phyloP scores from a whole-genome alignment of 2,113 vertebrate species.

The Pteronura brasiliensis region DNA sequence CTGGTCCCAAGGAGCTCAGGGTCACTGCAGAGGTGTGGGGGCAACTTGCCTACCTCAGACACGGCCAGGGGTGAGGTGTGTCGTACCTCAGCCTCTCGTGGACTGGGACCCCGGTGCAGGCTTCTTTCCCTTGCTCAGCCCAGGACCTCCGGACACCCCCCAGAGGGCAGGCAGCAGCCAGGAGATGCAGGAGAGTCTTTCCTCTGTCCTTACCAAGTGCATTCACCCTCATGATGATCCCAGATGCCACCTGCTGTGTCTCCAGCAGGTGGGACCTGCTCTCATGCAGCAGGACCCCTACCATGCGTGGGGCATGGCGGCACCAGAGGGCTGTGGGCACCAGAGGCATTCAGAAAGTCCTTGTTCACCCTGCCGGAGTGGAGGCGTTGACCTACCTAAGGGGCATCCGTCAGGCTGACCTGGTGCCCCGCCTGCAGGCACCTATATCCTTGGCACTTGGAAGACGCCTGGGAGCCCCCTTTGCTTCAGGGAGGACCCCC shows the following conservation, averaged over 20 bases:
- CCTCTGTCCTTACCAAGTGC: neutral
- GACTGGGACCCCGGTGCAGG: accelerated
- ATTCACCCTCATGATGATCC: accelerated
- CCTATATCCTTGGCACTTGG: accelerated
- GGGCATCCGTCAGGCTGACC: accelerated
- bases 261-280: neutral
- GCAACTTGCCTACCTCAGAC: neutral
- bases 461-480: accelerated
- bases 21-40: neutral
- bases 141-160: neutral
- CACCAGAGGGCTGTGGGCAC: accelerated
- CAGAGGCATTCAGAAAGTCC: neutral
- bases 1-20: neutral
- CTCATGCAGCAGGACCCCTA: neutral
- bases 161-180: accelerated
- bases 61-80: accelerated
- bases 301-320: neutral
- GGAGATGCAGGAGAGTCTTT: accelerated
- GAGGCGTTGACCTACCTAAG: accelerated
- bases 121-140: neutral
- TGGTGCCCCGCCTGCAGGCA: accelerated
- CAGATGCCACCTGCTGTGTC: neutral
- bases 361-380: accelerated
- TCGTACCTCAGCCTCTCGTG: neutral
- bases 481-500: neutral